phyloP scores from a whole-genome alignment of 2,888 invertebrate species.

The Strigamia maritima region DNA sequence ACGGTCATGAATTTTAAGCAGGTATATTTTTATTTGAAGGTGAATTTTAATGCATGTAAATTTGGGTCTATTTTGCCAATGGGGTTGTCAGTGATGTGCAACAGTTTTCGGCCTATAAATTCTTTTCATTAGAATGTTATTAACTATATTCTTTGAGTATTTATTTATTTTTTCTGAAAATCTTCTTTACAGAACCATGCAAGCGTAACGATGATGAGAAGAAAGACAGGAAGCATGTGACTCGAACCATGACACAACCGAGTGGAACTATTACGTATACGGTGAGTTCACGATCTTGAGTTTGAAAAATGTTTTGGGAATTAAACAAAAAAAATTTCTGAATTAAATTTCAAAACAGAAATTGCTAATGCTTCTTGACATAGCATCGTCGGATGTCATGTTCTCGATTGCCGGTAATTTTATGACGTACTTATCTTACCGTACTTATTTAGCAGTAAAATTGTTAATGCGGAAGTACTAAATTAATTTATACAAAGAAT shows the following conservation, averaged over 20 bases:
- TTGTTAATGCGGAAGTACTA: no score
- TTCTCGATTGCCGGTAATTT: no score
- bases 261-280: slow-evolving; percentile 42
- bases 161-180: background rate
- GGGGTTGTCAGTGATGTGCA: no score
- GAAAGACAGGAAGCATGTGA: slow-evolving; percentile 40
- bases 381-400: no score
- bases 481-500: no score
- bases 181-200: background rate
- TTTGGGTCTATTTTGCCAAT: no score
- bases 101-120: background rate
- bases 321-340: no score
- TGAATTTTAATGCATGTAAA: background rate
- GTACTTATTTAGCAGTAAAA: no score
- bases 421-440: no score
- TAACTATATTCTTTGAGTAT: background rate
- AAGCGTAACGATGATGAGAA: background rate
- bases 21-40: background rate
- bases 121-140: background rate
- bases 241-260: slow-evolving; percentile 43
- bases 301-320: background rate
- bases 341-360: no score
- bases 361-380: no score
- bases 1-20: background rate
- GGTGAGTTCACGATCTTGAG: slow-evolving; percentile 37